Evolutionary conservation across 2,888 invertebrate genomes (phyloP), one percentile per base, ranked within the genome.

Genomic region (Romanomermis culicivorax): DNA sequence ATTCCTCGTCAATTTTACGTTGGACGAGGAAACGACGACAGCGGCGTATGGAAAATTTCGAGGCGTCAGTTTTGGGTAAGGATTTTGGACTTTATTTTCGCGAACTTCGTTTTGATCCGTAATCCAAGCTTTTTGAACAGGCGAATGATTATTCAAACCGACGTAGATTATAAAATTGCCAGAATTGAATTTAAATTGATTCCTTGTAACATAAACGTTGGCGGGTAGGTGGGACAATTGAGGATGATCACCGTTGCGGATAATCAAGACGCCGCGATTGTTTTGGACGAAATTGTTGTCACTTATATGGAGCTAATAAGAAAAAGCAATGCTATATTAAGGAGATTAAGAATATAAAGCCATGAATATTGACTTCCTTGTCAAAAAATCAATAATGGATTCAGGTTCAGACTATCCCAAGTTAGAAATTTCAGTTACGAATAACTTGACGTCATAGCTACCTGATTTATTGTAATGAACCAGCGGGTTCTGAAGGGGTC

Each of bases 11-110:
- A 95, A 77, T 48, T 80, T 78, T 0, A 91, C 80, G 68, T 95
- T 93, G 65, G 91, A 91, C 14, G 65, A 64, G 0, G 86, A 83
- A 24, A 95, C 77, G 0, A 91, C 86, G 42, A 95, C 77, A 0
- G 87, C 82, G 0, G 93, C 95, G 1, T 91, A 83, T 0, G 93
- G 91, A 61, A 85, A 77, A 58, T 85, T 87, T 63, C 97, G 77
- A 0, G 95, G 88, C 63, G 82, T 83, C 45, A 95, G 70, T 61
- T 78, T 77, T 0, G 79, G 77, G 69, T 84, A 91, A 0, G 87
- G 83, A 68, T 93, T 87, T 23, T 77, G 75, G 14, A 93, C 81
- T 62, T 77, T 79, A 71, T 97, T 97, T 56, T 83, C 79, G 59
- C 80, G 76, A 1, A 95, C 76, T 66, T 82, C 83, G 70, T 93